Evolutionary conservation across 2,113 vertebrate species (phyloP).

Genomic region (Arizona elegans): DNA sequence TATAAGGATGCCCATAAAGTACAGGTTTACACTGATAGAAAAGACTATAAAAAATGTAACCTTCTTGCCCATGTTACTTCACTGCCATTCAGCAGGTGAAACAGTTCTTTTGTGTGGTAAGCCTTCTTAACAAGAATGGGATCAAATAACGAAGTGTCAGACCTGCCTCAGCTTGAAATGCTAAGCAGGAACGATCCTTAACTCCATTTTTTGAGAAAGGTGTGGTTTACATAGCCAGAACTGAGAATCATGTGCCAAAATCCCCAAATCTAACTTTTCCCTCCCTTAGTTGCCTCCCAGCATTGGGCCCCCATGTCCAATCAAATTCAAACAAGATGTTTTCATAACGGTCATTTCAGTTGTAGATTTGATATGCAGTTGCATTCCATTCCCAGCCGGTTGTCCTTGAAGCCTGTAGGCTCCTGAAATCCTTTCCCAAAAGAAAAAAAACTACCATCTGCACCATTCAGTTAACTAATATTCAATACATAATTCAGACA

Average conservation of each 20-base stretch:
- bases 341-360: not conserved
- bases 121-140: not conserved
- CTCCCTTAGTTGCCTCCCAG: not conserved
- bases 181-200: not conserved
- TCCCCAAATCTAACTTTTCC: not conserved
- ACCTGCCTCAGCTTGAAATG: not conserved
- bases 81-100: not conserved
- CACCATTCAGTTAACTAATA: not conserved
- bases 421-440: not conserved
- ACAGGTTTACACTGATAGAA: not conserved
- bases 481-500: not conserved
- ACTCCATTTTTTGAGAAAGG: not conserved
- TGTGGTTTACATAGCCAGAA: not conserved
- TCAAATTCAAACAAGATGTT: not conserved
- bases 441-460: not conserved
- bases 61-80: not conserved
- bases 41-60: not conserved
- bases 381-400: not conserved
- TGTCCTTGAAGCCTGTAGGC: not conserved
- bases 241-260: not conserved
- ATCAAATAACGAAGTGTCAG: not conserved
- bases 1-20: not conserved
- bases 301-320: not conserved
- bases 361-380: not conserved
- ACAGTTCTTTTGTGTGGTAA: not conserved